Conservation (phyloP, 1,140 invertebrate genomes). For the Leptinotarsa defecta region DNA sequence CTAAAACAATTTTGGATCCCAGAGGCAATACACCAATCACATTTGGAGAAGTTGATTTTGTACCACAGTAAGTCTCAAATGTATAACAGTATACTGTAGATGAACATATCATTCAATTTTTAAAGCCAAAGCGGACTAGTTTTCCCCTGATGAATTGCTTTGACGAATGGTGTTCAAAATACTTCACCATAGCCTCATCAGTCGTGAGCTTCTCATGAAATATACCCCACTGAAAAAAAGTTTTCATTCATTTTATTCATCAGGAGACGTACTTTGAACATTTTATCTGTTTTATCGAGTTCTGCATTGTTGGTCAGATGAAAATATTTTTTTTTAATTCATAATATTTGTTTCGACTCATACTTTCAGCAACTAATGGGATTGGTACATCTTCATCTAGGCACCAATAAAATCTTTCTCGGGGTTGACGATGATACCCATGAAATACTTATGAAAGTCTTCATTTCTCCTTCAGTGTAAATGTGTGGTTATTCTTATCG, state of each 20-base stretch:
- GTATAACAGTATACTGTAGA: background rate
- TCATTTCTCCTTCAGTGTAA: too few relatives aligned
- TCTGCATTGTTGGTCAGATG: too few relatives aligned
- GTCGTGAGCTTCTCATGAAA: background rate
- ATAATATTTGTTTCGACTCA: too few relatives aligned
- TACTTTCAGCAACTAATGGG: too few relatives aligned
- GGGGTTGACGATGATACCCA: too few relatives aligned
- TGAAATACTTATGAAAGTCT: too few relatives aligned
- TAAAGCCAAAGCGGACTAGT: background rate
- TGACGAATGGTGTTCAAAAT: background rate
- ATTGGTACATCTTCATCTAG: too few relatives aligned
- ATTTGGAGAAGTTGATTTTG: background rate
- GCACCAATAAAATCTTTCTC: too few relatives aligned
- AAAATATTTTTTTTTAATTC: too few relatives aligned
- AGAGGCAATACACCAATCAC: background rate
- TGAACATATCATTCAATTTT: background rate
- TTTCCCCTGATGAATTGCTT: background rate
- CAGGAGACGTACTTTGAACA: background rate
- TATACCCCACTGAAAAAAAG: background rate
- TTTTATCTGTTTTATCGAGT: too few relatives aligned
- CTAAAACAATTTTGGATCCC: too few relatives aligned
- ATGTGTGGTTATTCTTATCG: background rate
- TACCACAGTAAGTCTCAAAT: background rate
- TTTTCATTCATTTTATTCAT: background rate
- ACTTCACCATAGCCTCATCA: too few relatives aligned